Evolutionary conservation across 92 coral and sea anemone species (phyloP), one percentile per base, ranked within the genome.

Genomic region (Hydrozoanthus gracilis): DNA sequence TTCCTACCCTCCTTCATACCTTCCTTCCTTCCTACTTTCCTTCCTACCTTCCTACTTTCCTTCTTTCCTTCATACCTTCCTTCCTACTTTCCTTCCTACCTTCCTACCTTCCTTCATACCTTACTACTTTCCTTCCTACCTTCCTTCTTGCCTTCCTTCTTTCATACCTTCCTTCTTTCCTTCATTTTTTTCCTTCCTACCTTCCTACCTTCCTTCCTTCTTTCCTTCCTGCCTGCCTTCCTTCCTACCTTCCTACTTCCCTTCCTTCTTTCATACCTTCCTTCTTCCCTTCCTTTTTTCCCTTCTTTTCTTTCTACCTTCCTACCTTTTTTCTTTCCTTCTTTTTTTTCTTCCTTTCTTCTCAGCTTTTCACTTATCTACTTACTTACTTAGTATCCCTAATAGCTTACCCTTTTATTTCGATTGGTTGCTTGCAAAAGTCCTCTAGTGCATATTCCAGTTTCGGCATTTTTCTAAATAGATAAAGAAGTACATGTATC

Each of bases 401-500:
- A 75, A 64, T 18, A 64, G 69, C 82, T 51, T 58, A 96, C 98
- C 95, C 92, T 86, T 84, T 88, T 95, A 79, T 96, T 96, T 71
- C 95, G 95, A 64, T 87, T 89, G 17, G 99, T 96, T 4, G 99
- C 99, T 88, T 95, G 98, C 27, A 96, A 84, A n/a, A 96, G 88
- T 39, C 44, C 8, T 10, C 11, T 54, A 17, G 51, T 54, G 17
- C 88, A 88, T 15, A 80, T 68, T 5, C 65, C 15, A 17, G 8
- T 48, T 7, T n/a, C 27, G 15, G 20, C 46, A 3, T 51, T 8
- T 8, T 18, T 3, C 45, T 50, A 12, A 11, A 7, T n/a, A 61
- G 46, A 64, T 3, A 64, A 11, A 8, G 54, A 61, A 6, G 51
- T 10, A 45, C 18, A 75, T 45, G 52, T 78, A 27, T 27, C 39